Evolutionary conservation across 1,140 invertebrate species (phyloP), one percentile per base, ranked within the genome.

Genomic region (Sarcophaga peregrina): DNA sequence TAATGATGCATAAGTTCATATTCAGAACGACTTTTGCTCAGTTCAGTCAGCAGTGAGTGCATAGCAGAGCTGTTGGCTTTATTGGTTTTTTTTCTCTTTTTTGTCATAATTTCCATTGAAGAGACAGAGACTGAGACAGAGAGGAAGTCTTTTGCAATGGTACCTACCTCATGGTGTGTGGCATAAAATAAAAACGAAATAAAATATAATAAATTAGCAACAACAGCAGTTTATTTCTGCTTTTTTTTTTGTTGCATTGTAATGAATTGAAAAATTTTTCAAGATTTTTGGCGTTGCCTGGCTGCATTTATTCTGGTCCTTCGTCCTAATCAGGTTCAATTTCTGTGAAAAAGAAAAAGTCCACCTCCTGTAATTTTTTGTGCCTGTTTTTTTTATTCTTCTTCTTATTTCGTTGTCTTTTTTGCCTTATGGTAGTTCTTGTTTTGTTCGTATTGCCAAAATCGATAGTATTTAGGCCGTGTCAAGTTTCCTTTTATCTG

Each of bases 391-490:
- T 4, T 37, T 37, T 37, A 37, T n/a, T n/a, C 25, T 25, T 68
- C 54, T 58, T 58, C 3, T 15, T 58, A 1, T 58, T 58, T 58
- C 7, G 15, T 58, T 15, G 10, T 15, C n/a, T 58, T 58, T n/a
- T n/a, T 58, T 58, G 13, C 13, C 4, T n/a, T 58, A 7, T 58
- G 15, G 15, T 13, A n/a, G n/a, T 13, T 58, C 15, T n/a, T 58
- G n/a, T 58, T 20, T 68, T 5, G n/a, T 68, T 7, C 62, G n/a
- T 9, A 58, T 17, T 68, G 62, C 62, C 62, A 68, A 68, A 68
- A 68, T 68, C 62, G 10, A 68, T 68, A 68, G 62, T 68, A 68
- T 68, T 68, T 68, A 68, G 62, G 62, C 62, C 62, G 62, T 68
- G 62, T 68, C 62, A 68, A 68, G 62, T 68, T 68, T 68, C 17